A percentile compares a stretch with the other conserved stretches of the same genome.
Conservation (phyloP, 1,140 invertebrate genomes). For the Eurosta solidaginis region DNA sequence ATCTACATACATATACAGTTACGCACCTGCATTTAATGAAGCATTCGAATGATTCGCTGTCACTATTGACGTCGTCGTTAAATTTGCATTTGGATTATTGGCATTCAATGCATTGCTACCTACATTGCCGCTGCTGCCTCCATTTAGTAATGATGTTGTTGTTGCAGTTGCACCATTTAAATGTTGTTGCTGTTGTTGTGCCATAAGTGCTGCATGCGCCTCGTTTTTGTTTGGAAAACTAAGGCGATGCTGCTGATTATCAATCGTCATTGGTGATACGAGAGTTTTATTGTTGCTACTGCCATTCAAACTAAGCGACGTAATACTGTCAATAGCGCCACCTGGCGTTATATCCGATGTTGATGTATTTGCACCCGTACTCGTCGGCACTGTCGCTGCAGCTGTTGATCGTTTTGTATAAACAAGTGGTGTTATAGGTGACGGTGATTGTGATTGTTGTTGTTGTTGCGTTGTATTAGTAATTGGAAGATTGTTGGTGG, state of each 20-base stretch:
- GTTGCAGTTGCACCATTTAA: slow-evolving; percentile 2
- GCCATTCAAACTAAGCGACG: slow-evolving; percentile 55
- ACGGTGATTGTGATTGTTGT: background rate
- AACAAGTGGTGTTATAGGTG: slow-evolving; percentile 29
- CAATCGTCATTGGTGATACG: slow-evolving; percentile 56
- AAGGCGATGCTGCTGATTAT: slow-evolving; percentile 42
- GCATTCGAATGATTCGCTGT: background rate
- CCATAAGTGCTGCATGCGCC: slow-evolving; percentile 11
- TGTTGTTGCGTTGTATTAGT: background rate
- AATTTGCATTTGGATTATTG: slow-evolving; percentile 3
- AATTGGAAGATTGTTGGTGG: background rate
- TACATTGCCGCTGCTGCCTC: background rate
- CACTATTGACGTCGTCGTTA: background rate
- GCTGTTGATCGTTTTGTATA: background rate
- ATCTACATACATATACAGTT: too few species aligned
- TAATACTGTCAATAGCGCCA: slow-evolving; percentile 41
- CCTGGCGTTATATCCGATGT: slow-evolving; percentile 44
- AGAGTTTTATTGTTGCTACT: slow-evolving; percentile 57
- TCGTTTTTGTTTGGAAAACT: slow-evolving; percentile 32
- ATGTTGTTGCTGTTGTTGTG: slow-evolving; percentile 26
- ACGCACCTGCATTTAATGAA: background rate
- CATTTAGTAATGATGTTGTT: background rate
- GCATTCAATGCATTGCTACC: slow-evolving; percentile 22
- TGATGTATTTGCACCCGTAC: slow-evolving; percentile 33
- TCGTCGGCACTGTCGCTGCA: background rate